Base-by-base conservation (phyloP, 2,888 invertebrate species). In the Rapana venosa region DNA sequence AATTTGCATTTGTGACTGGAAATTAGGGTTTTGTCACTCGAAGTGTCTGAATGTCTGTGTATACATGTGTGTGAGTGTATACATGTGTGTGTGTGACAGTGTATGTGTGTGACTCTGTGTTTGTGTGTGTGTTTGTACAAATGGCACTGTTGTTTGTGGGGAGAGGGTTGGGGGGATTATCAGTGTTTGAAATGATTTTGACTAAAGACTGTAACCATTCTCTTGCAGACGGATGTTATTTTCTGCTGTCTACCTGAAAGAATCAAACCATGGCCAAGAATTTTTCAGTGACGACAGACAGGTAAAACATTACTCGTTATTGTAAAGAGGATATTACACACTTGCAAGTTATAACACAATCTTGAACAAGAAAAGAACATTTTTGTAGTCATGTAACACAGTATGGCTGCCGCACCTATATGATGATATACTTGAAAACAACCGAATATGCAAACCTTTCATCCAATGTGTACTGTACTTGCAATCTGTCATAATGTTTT, bases 231-330 rank as follows among this genome's bases (percentile, higher is more conserved):
- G 13, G 11, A 74, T 74, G 22, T 13, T 74, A 11, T 74, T 74
- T 1, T 4, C 26, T 13, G n/a, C 26, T 32, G 8, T 13, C 32
- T 79, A 81, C 17, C 35, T 79, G 77, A 79, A 79, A 15, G 20
- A 32, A 26, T 15, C 13, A 74, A 74, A 74, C 74, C n/a, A 90
- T 89, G 88, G 79, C 89, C 32, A 87, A 88, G 35, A 84, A 84
- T n/a, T 90, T 91, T 79, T 17, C 32, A 56, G 90, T 90, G 2
- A 86, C 35, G 30, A 88, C 86, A 87, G 91, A 91, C 77, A 90
- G 90, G 91, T 90, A 84, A n/a, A 22, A 15, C n/a, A 26, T 13
- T 87, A 26, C 20, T 17, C n/a, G 36, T 30, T 26, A 13, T 5
- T 74, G 74, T 74, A 13, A 74, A n/a, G 26, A 13, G 4, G n/a